Conservation (phyloP, 2,113 vertebrate species). For the Misgurnus anguillicaudatus region DNA sequence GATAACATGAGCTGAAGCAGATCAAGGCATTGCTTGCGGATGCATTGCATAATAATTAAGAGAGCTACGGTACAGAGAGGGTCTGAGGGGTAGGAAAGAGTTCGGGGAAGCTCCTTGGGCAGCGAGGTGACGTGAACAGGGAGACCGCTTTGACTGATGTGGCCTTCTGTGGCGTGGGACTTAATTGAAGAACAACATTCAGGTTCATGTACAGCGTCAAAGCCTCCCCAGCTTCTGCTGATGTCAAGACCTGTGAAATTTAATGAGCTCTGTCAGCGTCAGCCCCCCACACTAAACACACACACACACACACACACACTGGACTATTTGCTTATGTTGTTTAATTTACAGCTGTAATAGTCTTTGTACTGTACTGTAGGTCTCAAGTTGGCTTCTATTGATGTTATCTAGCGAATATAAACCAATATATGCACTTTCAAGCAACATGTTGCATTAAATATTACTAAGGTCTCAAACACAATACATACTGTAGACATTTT, state of each 20-base stretch:
- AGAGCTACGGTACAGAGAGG: slow-evolving; percentile 10
- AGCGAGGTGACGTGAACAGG: slow-evolving; percentile 44
- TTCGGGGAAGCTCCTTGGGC: slow-evolving; percentile 16
- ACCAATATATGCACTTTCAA: no score
- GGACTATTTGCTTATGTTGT: background rate
- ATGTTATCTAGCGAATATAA: no score
- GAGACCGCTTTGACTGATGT: background rate
- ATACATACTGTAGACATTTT: no score
- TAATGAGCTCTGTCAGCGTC: slow-evolving; percentile 54
- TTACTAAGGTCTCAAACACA: no score
- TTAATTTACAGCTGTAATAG: slow-evolving; percentile 12
- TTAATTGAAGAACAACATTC: slow-evolving; percentile 71
- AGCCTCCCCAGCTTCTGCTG: slow-evolving; percentile 54
- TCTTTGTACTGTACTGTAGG: no score
- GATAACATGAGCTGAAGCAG: slow-evolving; percentile 54
- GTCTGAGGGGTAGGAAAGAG: background rate
- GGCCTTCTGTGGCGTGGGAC: slow-evolving; percentile 30
- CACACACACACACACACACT: slow-evolving; percentile 31
- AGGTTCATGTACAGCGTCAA: slow-evolving; percentile 46
- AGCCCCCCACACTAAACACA: slow-evolving; percentile 51
- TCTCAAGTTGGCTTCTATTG: no score
- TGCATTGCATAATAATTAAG: slow-evolving; percentile 28
- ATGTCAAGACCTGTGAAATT: slow-evolving; percentile 41
- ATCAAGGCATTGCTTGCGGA: slow-evolving; percentile 46
- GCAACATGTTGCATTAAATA: no score